Evolutionary conservation across 2,888 invertebrate genomes (phyloP), one percentile per base, ranked within the genome.

Genomic region (Hyppa rectilinea): DNA sequence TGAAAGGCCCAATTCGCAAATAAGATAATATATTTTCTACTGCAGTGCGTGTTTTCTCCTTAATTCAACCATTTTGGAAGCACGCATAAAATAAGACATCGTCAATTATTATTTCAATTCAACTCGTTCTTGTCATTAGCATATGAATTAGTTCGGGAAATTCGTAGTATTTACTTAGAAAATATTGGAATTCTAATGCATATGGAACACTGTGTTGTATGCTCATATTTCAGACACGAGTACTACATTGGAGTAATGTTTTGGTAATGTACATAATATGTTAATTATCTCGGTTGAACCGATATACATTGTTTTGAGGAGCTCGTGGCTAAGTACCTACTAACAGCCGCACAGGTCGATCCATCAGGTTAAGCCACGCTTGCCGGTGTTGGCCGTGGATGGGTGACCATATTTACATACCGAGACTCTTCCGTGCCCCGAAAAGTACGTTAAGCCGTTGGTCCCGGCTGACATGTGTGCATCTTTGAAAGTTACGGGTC

Each of bases 1-100:
- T 90, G 87, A 91, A 92, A 91, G 91, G 84, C 90, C 86, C 89
- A 91, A 90, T 91, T 89, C 83, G 80, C 85, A 78, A 86, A 88
- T 80, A 86, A 91, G 87, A 91, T 91, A 88, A 89, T 89, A 89
- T 84, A 84, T 87, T 78, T 84, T 85, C 73, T 85, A 86, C 86
- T 86, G 78, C 87, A 89, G 91, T 88, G 90, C 93, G 93, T 94
- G 94, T 88, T 92, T 92, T 91, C 88, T 89, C 84, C 85, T 86
- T 93, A 94, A 94, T 94, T 90, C 82, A 88, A 90, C 93, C 92
- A 94, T 92, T 94, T 93, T 92, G 86, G 82, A 84, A 78, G 82
- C 45, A 71, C 59, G 45, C 63, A 69, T 75, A 66, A 74, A 74
- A 75, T 73, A 77, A 71, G 77, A 56, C 75, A 76, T 61, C 81